These are phyloP conservation scores for Cephus runcator DNA, from an alignment of 2,888 invertebrate genomes.

Conservation along the genomic window DNA sequence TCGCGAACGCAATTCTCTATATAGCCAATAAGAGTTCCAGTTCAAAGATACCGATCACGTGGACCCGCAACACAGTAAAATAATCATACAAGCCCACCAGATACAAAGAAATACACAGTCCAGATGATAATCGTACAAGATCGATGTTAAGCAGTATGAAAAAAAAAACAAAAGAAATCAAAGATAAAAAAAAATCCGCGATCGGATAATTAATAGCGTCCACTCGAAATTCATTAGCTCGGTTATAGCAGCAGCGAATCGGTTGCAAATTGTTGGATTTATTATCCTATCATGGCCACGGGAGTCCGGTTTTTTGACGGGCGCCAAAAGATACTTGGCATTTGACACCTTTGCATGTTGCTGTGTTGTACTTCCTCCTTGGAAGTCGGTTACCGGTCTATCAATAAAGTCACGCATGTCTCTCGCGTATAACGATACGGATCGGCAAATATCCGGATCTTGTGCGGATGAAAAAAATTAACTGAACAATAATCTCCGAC, in stretches of 20 bases:
- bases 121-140: not conserved
- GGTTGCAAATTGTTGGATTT: slow-evolving; percentile 1
- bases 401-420: not conserved
- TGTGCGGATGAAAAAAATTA: not conserved
- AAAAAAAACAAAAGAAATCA: not conserved
- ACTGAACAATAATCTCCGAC: not conserved
- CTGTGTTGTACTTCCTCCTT: not conserved
- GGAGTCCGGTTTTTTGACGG: not conserved
- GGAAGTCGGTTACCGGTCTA: not conserved
- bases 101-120: not conserved
- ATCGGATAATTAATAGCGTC: not conserved
- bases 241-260: not conserved
- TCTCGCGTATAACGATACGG: not conserved
- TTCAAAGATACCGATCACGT: not conserved
- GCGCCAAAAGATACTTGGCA: not conserved
- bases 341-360: not conserved
- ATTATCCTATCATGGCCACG: not conserved
- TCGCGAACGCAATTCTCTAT: not conserved
- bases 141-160: not conserved
- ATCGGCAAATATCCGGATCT: not conserved
- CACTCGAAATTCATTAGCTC: not conserved
- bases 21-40: not conserved
- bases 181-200: not conserved
- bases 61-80: not conserved
- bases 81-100: not conserved